Conservation (phyloP, 2,888 invertebrate species). For the Mayetiola destructor region DNA sequence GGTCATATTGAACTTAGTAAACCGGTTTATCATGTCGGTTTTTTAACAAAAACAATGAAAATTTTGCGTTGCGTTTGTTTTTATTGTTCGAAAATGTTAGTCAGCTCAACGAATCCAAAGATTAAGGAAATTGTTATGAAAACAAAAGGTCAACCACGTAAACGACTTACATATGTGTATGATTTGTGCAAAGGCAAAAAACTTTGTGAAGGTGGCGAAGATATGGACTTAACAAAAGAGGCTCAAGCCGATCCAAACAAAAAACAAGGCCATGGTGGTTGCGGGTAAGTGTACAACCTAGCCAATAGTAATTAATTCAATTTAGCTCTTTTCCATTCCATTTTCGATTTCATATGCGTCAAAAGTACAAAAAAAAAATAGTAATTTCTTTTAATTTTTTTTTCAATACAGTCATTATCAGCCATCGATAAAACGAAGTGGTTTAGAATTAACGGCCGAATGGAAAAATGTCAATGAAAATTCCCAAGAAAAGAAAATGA, state of each 20-base stretch:
- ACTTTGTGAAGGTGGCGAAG: constrained; percentile 97
- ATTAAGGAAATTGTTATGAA: constrained; percentile 61
- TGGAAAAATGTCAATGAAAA: constrained; percentile 95
- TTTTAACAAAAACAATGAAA: constrained; percentile 93
- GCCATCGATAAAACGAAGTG: constrained; percentile 77
- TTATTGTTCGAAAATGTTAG: constrained; percentile 93
- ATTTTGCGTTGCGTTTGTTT: constrained; percentile 97
- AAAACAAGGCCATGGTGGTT: constrained; percentile 75
- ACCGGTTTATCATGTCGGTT: constrained; percentile 97
- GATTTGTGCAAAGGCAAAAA: constrained; percentile 96
- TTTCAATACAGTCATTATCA: constrained; percentile 97
- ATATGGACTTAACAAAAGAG: constrained; percentile 82
- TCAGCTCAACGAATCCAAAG: constrained; percentile 69
- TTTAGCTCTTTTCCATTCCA: too few species aligned
- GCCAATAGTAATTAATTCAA: too few species aligned
- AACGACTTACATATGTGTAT: constrained; percentile 87
- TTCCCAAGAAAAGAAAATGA: constrained; percentile 68
- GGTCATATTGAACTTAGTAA: constrained; percentile 97
- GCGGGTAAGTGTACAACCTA: too few species aligned
- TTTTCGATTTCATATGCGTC: too few species aligned
- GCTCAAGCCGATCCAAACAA: constrained; percentile 37
- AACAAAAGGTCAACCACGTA: constrained; percentile 90
- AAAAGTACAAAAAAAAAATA: too few species aligned
- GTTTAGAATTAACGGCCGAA: constrained; percentile 88
- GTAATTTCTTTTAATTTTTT: too few species aligned